Evolutionary conservation across 2,113 vertebrate genomes (phyloP).

Genomic region (Butorides virescens): DNA sequence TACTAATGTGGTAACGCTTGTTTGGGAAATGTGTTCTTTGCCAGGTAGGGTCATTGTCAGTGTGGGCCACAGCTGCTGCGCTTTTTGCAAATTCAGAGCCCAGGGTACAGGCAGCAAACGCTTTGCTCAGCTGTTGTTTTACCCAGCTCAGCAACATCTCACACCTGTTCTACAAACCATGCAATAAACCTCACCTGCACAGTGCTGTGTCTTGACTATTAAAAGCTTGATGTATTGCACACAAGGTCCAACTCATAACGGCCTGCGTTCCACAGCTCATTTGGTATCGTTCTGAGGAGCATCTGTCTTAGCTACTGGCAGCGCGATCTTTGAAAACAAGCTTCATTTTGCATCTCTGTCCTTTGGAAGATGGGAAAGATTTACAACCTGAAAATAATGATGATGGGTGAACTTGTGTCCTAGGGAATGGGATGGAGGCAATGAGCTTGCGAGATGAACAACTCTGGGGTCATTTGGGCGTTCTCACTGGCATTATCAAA

Average conservation of each 20-base stretch:
- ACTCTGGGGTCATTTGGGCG: background rate
- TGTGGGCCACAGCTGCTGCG: background rate
- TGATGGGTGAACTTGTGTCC: conserved; percentile 25
- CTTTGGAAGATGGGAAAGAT: background rate
- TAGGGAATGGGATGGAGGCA: background rate
- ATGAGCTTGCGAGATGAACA: conserved; percentile 16
- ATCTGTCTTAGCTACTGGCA: conserved; percentile 53
- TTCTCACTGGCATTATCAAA: background rate
- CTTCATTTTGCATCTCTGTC: conserved; percentile 2
- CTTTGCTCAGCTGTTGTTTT: conserved; percentile 2
- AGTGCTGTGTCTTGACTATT: background rate
- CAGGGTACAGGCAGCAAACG: background rate
- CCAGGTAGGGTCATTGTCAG: background rate
- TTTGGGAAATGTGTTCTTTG: background rate
- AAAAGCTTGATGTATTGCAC: conserved; percentile 25
- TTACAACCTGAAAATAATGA: conserved; percentile 9
- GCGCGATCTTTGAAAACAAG: background rate
- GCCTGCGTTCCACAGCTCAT: conserved; percentile 33
- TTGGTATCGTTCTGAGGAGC: background rate
- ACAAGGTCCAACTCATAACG: background rate
- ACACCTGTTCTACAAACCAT: background rate
- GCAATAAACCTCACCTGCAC: conserved; percentile 1
- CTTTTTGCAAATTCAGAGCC: background rate
- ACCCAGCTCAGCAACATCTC: background rate
- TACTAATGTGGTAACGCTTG: background rate